A percentile compares a stretch with the other conserved stretches of the same genome.
These are phyloP conservation scores for Rhinogobio ventralis DNA, from an alignment of 2,797 vertebrate genomes.

Conservation along the genomic window DNA sequence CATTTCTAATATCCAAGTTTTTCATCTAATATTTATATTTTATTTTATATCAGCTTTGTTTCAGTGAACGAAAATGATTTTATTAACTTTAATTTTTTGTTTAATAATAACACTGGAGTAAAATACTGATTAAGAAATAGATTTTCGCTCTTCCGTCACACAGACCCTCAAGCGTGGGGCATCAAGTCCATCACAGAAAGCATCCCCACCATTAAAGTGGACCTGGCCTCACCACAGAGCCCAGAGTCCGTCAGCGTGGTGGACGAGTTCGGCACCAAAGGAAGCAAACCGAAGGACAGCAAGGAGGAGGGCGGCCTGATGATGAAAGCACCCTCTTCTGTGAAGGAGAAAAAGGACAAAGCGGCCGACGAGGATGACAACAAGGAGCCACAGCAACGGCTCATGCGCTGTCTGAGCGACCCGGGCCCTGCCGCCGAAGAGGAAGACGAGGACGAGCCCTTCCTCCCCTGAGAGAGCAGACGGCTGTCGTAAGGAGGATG, in stretches of 20 bases:
- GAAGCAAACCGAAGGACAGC: slow-evolving; percentile 58
- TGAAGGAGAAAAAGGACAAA: slow-evolving; percentile 59
- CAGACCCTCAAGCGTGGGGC: slow-evolving; percentile 90
- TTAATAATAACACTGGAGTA: background rate
- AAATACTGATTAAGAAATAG: background rate
- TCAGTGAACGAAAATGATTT: background rate
- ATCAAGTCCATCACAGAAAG: slow-evolving; percentile 72
- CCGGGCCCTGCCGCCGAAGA: slow-evolving; percentile 89
- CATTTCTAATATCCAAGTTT: background rate
- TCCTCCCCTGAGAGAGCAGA: slow-evolving; percentile 72
- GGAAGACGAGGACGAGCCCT: slow-evolving; percentile 86
- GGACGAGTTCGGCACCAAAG: slow-evolving; percentile 80
- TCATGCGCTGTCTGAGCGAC: slow-evolving; percentile 93
- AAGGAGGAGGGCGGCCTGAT: slow-evolving; percentile 78
- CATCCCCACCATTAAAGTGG: slow-evolving; percentile 91
- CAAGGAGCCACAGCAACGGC: slow-evolving; percentile 83
- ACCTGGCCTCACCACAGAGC: slow-evolving; percentile 92
- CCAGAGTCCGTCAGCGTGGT: slow-evolving; percentile 85
- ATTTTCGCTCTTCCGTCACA: background rate
- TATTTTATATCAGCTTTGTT: background rate
- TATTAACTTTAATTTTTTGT: background rate
- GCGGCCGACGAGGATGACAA: slow-evolving; percentile 69
- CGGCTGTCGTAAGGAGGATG: background rate
- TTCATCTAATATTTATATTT: background rate
- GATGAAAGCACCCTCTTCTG: slow-evolving; percentile 79